Evolutionary conservation across 2,113 vertebrate species (phyloP).

Genomic region (Antigone vipio): DNA sequence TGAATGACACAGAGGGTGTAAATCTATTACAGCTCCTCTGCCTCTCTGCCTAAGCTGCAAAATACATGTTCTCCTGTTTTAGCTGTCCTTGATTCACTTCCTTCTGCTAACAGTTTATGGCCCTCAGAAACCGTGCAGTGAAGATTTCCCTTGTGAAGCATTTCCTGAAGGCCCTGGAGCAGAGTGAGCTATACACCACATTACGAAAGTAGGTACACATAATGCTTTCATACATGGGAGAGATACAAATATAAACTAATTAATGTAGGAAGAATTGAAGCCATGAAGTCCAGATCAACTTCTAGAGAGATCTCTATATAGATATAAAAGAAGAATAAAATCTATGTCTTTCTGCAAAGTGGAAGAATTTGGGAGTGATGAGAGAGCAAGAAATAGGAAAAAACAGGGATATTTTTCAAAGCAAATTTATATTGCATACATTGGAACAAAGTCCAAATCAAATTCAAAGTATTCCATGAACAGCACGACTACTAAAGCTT

Average conservation of each 20-base stretch:
- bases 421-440: not conserved
- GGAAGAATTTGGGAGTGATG: not conserved
- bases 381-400: not conserved
- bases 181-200: not conserved
- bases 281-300: not conserved
- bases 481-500: not conserved
- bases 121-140: not conserved
- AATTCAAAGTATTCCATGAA: not conserved
- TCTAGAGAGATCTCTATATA: not conserved
- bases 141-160: not conserved
- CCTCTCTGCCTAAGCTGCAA: not conserved
- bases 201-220: not conserved
- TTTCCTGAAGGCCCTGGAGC: not conserved
- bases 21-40: not conserved
- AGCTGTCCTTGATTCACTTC: not conserved
- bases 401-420: not conserved
- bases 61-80: not conserved
- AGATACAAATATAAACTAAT: not conserved
- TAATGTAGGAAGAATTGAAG: not conserved
- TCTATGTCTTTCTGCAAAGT: not conserved
- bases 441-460: not conserved
- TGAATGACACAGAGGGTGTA: not conserved
- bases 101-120: not conserved
- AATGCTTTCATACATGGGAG: not conserved
- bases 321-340: not conserved